Evolutionary conservation across 2,113 vertebrate genomes (phyloP).

Genomic region (Myxocyprinus asiaticus): DNA sequence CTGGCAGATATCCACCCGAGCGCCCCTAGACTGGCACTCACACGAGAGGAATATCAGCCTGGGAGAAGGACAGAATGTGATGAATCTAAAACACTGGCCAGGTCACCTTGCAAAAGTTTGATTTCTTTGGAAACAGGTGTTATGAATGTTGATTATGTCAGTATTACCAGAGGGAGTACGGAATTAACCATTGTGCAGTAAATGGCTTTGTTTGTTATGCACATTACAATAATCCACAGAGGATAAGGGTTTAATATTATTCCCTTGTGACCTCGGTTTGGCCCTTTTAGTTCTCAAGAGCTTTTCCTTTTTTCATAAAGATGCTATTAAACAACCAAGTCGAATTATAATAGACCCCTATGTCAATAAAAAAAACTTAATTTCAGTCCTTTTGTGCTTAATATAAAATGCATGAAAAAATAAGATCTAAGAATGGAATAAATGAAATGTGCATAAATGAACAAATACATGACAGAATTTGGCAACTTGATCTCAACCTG

Average conservation of each 20-base stretch:
- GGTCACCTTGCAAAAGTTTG: conserved; percentile 36
- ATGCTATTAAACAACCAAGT: not conserved
- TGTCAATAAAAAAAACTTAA: not conserved
- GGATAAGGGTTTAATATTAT: not conserved
- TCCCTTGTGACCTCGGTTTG: not conserved
- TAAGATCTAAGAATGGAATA: not conserved
- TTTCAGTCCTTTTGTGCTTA: not conserved
- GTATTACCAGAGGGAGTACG: not conserved
- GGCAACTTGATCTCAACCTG: not conserved
- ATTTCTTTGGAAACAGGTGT: conserved; percentile 2
- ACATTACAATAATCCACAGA: conserved; percentile 6
- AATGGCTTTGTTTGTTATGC: not conserved
- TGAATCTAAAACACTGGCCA: not conserved
- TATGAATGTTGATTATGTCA: not conserved
- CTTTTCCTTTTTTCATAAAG: not conserved
- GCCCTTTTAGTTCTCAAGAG: not conserved
- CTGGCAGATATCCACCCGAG: conserved; percentile 40
- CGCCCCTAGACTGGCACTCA: conserved; percentile 43
- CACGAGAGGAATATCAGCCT: not conserved
- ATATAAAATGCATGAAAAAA: not conserved
- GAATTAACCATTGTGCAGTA: not conserved
- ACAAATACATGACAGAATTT: not conserved
- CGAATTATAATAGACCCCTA: not conserved
- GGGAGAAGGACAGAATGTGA: conserved; percentile 17
- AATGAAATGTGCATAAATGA: not conserved